A percentile compares a stretch with the other conserved stretches of the same genome.
Conservation (phyloP, 2,888 invertebrate genomes). For the Choreutis nemorana region DNA sequence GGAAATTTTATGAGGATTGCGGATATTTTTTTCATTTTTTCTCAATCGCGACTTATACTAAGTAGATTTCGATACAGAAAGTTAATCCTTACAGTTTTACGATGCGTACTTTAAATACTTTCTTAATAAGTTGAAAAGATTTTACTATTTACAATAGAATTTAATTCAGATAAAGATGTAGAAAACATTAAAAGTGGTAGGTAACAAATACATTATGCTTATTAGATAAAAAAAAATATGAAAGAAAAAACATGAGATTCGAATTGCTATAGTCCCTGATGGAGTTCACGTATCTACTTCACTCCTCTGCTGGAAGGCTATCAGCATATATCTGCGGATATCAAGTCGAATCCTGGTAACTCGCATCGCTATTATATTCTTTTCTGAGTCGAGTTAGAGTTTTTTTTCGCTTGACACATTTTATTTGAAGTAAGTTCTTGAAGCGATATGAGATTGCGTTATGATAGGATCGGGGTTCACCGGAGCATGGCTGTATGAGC, state of each 20-base stretch:
- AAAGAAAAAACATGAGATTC: constrained; percentile 38
- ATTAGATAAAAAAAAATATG: constrained; percentile 14
- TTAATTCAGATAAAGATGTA: neutral
- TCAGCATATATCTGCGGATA: constrained; percentile 61
- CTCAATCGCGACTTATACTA: too few relatives aligned
- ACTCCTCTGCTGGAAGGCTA: constrained; percentile 54
- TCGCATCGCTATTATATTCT: neutral
- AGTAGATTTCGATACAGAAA: too few relatives aligned
- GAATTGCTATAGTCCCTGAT: constrained; percentile 48
- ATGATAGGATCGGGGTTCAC: constrained; percentile 62
- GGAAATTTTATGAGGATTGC: constrained; percentile 53
- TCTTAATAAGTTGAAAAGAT: too few relatives aligned
- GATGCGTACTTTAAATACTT: too few relatives aligned
- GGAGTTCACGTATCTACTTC: constrained; percentile 55
- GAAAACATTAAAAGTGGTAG: too few relatives aligned
- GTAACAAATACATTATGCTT: neutral
- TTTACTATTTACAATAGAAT: neutral
- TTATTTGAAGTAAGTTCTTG: too few relatives aligned
- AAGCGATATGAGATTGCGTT: constrained; percentile 59
- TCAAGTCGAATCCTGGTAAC: constrained; percentile 14
- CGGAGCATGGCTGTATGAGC: constrained; percentile 43
- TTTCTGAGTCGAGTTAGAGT: too few relatives aligned
- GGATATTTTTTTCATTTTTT: constrained; percentile 39
- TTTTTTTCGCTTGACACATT: too few relatives aligned
- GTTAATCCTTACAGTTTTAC: too few relatives aligned